These are phyloP conservation scores for Drosophila anceps DNA, from an alignment of 2,888 invertebrate species.

Conservation along the genomic window DNA sequence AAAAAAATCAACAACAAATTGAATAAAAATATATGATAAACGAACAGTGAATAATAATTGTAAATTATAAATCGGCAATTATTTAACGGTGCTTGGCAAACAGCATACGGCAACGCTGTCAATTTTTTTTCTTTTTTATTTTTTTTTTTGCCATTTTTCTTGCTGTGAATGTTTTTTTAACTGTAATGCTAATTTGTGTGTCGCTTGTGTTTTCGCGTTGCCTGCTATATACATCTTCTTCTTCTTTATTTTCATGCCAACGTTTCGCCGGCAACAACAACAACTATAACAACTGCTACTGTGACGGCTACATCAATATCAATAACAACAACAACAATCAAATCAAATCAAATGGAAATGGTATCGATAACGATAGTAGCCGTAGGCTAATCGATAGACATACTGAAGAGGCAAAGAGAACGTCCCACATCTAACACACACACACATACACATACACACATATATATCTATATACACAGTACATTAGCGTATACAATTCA, in stretches of 20 bases:
- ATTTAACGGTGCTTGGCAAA: conserved; percentile 20
- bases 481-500: conserved; percentile 4
- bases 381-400: conserved; percentile 26
- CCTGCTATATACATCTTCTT: conserved; percentile 35
- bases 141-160: conserved; percentile 15
- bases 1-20: conserved; percentile 15
- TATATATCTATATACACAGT: background rate
- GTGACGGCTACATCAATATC: conserved; percentile 31
- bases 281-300: conserved; percentile 28
- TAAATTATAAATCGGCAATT: conserved; percentile 35
- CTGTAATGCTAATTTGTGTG: conserved; percentile 73
- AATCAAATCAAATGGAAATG: conserved; percentile 24
- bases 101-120: conserved; percentile 34
- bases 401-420: conserved; percentile 20
- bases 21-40: conserved; percentile 6
- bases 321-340: conserved; percentile 25
- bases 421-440: background rate
- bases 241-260: conserved; percentile 58
- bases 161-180: conserved; percentile 45
- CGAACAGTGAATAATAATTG: conserved; percentile 39
- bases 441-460: background rate
- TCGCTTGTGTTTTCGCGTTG: conserved; percentile 40
- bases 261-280: conserved; percentile 57
- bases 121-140: conserved; percentile 16
- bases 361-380: conserved; percentile 37